Evolutionary conservation across 2,113 vertebrate species (phyloP).

Genomic region (Spheniscus mendiculus): DNA sequence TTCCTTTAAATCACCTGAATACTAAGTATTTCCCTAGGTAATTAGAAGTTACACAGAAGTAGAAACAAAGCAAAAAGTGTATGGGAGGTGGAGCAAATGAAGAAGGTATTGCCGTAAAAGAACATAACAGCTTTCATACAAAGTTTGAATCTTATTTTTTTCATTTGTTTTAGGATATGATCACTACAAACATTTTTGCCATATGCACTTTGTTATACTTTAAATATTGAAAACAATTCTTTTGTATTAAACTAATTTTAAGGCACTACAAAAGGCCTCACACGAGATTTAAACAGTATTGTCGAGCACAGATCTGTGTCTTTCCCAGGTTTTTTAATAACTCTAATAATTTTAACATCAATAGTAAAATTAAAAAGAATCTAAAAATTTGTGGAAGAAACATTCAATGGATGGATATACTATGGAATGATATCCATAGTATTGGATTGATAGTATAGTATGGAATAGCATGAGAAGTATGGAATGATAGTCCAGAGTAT

Average conservation of each 20-base stretch:
- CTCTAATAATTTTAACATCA: background rate
- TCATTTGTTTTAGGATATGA: background rate
- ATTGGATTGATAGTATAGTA: background rate
- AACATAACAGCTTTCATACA: background rate
- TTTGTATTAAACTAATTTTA: background rate
- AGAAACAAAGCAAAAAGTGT: background rate
- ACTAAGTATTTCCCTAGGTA: background rate
- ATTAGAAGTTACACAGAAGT: background rate
- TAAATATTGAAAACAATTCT: background rate
- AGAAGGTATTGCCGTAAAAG: fast-evolving
- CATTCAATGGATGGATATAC: background rate
- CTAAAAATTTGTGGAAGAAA: background rate
- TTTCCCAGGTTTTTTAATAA: background rate
- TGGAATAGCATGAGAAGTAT: background rate
- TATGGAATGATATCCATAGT: background rate
- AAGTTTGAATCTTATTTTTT: background rate
- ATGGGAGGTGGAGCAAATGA: background rate
- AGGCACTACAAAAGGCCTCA: background rate
- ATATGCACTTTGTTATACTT: background rate
- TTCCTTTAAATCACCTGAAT: background rate
- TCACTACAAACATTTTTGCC: background rate
- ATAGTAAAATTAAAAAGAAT: background rate
- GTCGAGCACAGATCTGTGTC: background rate
- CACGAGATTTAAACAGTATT: background rate
- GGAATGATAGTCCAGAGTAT: background rate